Evolutionary conservation across 1,140 invertebrate genomes (phyloP).

Genomic region (Orchestia grillus): DNA sequence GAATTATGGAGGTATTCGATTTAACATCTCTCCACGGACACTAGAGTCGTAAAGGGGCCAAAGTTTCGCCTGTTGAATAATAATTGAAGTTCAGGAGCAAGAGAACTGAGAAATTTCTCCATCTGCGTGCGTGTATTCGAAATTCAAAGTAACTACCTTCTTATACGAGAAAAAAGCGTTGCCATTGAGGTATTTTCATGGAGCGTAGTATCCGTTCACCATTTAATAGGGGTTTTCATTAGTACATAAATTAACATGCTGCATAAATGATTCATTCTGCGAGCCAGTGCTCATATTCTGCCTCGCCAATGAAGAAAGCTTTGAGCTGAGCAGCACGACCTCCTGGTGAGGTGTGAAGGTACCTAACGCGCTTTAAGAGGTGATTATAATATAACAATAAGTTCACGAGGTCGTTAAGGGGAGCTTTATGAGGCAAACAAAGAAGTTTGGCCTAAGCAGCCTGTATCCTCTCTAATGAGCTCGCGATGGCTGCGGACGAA

Average conservation of each 20-base stretch:
- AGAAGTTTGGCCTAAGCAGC: not conserved
- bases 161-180: not conserved
- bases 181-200: not conserved
- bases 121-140: not conserved
- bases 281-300: not conserved
- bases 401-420: not conserved
- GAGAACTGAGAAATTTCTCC: not conserved
- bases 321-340: not conserved
- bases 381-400: slow-evolving; percentile 24
- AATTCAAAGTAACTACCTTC: not conserved
- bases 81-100: not conserved
- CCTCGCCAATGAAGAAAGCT: not conserved
- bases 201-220: not conserved
- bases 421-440: slow-evolving; percentile 18
- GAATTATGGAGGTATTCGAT: no score
- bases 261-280: not conserved
- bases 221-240: not conserved
- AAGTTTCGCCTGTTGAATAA: not conserved
- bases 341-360: not conserved
- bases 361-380: not conserved
- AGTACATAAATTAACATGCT: not conserved
- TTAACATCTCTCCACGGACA: not conserved
- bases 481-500: not conserved
- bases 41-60: not conserved
- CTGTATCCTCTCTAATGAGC: slow-evolving; percentile 21